Evolutionary conservation across 2,888 invertebrate species (phyloP), one percentile per base, ranked within the genome.

Genomic region (Diploptera punctata): DNA sequence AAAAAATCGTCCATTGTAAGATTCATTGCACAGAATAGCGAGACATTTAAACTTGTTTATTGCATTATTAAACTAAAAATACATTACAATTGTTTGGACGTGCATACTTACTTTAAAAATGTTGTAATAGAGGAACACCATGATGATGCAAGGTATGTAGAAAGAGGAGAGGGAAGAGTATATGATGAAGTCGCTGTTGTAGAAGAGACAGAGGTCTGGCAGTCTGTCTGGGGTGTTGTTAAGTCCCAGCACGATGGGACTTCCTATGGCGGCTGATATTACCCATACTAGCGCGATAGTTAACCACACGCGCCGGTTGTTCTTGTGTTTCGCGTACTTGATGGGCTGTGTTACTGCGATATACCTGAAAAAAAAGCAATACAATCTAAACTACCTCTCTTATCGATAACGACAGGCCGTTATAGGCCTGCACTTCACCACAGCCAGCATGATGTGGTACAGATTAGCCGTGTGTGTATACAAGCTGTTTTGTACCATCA

Each of bases 291-390:
- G 86, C 49, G 93, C 91, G 80, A 99, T 97, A 78, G 98, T 99
- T 82, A 97, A 85, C 90, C 95, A 95, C 60, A 98, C 97, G 75
- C 99, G 90, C 69, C 91, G 88, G 85, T 94, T 96, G 88, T 97
- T 98, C 87, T 97, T 97, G 88, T 98, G 98, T 82, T 97, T 97
- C 73, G 98, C 97, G 86, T 99, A 99, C 84, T 98, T 97, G 83
- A 99, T 98, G 80, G 99, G 99, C 83, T 96, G 94, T 61, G 98
- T 99, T 78, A 99, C 99, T 76, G 99, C 99, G 80, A 99, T 98
- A 84, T 97, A 99, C 88, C 99, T 99, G 89, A 68, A 86, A 76
- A 73, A 71, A 71, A 18, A 7, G 13, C 4, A 61, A 47, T 38
- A 9, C 38, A 38, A 13, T 38, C 38, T n/a, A n/a, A n/a, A n/a